Conservation (phyloP, 2,113 vertebrate genomes). For the Rhea americana region DNA sequence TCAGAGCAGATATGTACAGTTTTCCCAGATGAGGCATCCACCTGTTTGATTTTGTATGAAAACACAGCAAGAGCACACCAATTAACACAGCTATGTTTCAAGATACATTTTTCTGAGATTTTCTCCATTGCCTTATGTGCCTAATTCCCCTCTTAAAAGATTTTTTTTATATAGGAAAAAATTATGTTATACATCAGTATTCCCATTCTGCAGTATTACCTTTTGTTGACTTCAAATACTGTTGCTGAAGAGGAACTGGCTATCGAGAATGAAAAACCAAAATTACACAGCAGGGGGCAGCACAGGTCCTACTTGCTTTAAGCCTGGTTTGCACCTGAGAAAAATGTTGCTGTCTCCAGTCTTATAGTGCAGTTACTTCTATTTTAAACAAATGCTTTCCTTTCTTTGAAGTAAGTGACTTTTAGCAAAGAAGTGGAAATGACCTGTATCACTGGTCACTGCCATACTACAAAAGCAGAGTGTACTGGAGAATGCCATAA, state of each 20-base stretch:
- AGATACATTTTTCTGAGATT: background rate
- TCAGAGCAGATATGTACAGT: background rate
- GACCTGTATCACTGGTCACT: background rate
- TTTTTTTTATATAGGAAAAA: background rate
- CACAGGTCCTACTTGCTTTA: background rate
- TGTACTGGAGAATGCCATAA: background rate
- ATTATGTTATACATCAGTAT: background rate
- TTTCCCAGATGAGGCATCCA: background rate
- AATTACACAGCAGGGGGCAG: slow-evolving; percentile 46
- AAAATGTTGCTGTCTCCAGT: background rate
- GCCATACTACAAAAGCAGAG: background rate
- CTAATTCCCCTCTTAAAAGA: background rate
- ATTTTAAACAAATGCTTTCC: background rate
- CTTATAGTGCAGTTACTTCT: background rate
- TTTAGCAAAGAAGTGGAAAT: background rate
- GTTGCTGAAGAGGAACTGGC: background rate
- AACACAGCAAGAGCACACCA: background rate
- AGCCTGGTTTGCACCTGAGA: background rate
- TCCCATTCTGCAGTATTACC: background rate
- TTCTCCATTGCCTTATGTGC: background rate
- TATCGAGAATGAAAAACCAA: background rate
- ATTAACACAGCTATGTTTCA: background rate
- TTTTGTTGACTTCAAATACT: background rate
- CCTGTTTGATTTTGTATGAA: background rate
- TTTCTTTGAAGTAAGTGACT: background rate